Evolutionary conservation across 2,797 vertebrate species (phyloP).

Genomic region (Brachyrhaphis roseni): DNA sequence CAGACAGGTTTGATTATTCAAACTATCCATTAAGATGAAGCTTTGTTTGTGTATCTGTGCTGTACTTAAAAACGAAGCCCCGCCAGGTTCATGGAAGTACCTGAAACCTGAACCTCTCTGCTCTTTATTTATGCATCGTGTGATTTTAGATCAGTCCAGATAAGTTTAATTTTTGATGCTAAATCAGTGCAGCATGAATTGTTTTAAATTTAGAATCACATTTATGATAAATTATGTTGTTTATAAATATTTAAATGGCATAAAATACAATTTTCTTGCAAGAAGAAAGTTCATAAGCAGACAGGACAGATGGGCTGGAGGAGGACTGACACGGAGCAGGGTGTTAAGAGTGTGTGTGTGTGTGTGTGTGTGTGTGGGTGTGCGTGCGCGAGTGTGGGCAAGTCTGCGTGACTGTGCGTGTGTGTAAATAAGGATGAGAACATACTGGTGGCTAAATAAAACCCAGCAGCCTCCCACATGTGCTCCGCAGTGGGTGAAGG

Average conservation of each 20-base stretch:
- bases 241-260: constrained; percentile 4
- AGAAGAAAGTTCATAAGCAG: constrained; percentile 46
- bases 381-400: constrained; percentile 17
- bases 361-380: constrained; percentile 20
- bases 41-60: background rate
- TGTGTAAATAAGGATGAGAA: constrained; percentile 33
- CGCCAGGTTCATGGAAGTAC: background rate
- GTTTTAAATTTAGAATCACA: background rate
- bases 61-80: background rate
- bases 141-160: background rate
- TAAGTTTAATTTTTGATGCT: background rate
- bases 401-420: background rate
- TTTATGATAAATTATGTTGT: background rate
- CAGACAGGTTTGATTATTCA: background rate
- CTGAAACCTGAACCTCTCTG: background rate
- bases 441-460: constrained; percentile 72
- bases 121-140: background rate
- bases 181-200: background rate
- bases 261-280: background rate
- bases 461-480: constrained; percentile 66
- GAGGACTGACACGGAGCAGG: constrained; percentile 69
- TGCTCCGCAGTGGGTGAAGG: constrained; percentile 52
- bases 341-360: constrained; percentile 42
- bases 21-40: background rate
- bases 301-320: constrained; percentile 74